phyloP scores from a whole-genome alignment of 2,113 vertebrate species.

The Apeltes quadracus region DNA sequence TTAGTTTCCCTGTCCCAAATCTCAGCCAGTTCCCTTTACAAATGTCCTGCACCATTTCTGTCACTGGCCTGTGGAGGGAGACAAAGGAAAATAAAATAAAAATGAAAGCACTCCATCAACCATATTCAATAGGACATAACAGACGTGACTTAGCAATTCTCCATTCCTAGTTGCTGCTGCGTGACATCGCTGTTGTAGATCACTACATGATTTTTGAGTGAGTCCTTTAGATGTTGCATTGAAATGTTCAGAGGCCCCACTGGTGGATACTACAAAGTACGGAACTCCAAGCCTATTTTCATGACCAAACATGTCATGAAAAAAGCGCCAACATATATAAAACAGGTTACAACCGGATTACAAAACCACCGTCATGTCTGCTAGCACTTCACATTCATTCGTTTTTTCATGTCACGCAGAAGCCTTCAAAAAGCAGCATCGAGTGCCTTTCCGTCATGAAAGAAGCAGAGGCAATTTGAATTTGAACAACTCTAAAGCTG shows the following conservation, averaged over 20 bases:
- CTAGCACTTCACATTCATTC: not conserved
- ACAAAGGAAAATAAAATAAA: slow-evolving; percentile 18
- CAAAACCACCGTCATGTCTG: not conserved
- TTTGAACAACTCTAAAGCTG: slow-evolving; percentile 13
- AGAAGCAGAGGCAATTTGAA: not conserved
- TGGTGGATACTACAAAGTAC: not conserved
- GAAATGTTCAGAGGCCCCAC: not conserved
- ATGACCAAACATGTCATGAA: not conserved
- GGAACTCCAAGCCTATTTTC: not conserved
- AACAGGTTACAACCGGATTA: not conserved
- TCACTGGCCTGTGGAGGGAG: slow-evolving; percentile 68
- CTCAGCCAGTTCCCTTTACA: slow-evolving; percentile 69
- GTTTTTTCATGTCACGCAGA: not conserved
- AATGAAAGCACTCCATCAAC: not conserved
- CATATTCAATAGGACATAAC: not conserved
- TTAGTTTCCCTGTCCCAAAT: slow-evolving; percentile 81
- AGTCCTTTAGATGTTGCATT: not conserved
- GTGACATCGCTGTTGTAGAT: not conserved
- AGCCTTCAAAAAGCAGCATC: not conserved
- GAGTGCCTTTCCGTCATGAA: not conserved
- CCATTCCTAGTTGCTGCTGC: not conserved
- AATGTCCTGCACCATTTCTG: slow-evolving; percentile 76
- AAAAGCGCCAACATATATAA: not conserved
- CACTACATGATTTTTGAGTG: not conserved
- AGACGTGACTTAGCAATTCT: not conserved